Conservation (phyloP, 2,113 vertebrate genomes). For the Tricholaema leucomelas region DNA sequence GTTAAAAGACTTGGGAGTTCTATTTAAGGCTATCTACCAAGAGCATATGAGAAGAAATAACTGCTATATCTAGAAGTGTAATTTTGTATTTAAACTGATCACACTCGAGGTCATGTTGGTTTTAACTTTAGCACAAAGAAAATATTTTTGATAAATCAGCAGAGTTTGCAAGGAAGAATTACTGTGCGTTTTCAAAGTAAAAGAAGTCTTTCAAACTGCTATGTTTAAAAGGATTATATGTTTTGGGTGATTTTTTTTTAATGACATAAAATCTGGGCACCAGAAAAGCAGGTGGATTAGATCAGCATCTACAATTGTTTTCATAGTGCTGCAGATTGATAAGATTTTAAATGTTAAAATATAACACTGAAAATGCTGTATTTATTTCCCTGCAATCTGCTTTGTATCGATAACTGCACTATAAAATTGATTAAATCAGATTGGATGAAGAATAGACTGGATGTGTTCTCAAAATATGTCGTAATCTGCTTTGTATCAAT, state of each 20-base stretch:
- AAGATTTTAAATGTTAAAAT: conserved; percentile 30
- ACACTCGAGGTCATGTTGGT: neutral
- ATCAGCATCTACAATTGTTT: conserved; percentile 1
- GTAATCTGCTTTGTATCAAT: too few species aligned
- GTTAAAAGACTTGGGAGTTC: neutral
- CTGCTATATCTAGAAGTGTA: neutral
- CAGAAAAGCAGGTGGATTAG: conserved; percentile 34
- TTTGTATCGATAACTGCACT: neutral
- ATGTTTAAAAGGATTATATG: conserved; percentile 20
- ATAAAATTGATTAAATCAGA: too few species aligned
- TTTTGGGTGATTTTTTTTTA: neutral
- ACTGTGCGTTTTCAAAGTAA: conserved; percentile 7
- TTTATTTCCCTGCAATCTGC: conserved; percentile 35
- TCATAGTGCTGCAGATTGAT: conserved; percentile 1
- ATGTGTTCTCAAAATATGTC: too few species aligned
- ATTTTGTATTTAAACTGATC: conserved; percentile 27
- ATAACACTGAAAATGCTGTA: conserved; percentile 2
- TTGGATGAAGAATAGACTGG: too few species aligned
- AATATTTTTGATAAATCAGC: conserved; percentile 16
- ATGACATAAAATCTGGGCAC: conserved; percentile 32
- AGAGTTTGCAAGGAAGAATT: neutral
- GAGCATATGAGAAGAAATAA: neutral
- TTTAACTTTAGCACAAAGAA: neutral
- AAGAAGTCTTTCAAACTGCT: conserved; percentile 19
- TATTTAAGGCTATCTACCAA: neutral